Evolutionary conservation across 1,140 invertebrate species (phyloP).

Genomic region (Ditylenchus dipsaci): DNA sequence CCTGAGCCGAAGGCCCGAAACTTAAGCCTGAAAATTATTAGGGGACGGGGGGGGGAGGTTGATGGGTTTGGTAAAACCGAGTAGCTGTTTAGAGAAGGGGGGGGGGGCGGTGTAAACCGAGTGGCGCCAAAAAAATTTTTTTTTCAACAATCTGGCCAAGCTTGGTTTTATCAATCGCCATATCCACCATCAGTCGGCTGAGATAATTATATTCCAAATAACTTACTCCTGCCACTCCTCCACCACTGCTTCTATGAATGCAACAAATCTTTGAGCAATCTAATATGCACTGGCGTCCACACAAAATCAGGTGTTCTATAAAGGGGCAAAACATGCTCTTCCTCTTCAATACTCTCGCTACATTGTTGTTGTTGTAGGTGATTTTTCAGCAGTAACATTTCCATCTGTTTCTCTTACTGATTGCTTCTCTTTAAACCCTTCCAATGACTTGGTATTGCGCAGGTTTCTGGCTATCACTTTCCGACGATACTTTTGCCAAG

Average conservation of each 20-base stretch:
- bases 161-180: not conserved
- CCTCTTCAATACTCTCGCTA: slow-evolving; percentile 10
- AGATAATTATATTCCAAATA: too few species aligned
- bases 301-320: slow-evolving; percentile 98
- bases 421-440: slow-evolving; percentile 19
- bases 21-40: too few species aligned
- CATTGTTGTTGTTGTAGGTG: not conserved
- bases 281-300: slow-evolving; percentile 97
- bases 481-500: slow-evolving; percentile 43
- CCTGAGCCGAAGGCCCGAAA: too few species aligned
- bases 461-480: slow-evolving; percentile 23
- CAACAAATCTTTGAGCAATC: slow-evolving; percentile 88
- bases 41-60: too few species aligned
- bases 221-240: slow-evolving; percentile 77
- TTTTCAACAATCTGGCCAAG: too few species aligned
- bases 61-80: too few species aligned
- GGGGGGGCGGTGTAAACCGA: too few species aligned
- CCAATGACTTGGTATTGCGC: not conserved
- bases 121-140: too few species aligned
- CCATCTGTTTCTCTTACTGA: slow-evolving; percentile 8
- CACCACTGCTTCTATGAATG: slow-evolving; percentile 96
- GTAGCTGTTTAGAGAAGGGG: too few species aligned
- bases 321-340: slow-evolving; percentile 74
- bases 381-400: not conserved
- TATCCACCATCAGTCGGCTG: too few species aligned